Evolutionary conservation across 2,797 vertebrate genomes (phyloP).

Genomic region (Premnoplex brunnescens): DNA sequence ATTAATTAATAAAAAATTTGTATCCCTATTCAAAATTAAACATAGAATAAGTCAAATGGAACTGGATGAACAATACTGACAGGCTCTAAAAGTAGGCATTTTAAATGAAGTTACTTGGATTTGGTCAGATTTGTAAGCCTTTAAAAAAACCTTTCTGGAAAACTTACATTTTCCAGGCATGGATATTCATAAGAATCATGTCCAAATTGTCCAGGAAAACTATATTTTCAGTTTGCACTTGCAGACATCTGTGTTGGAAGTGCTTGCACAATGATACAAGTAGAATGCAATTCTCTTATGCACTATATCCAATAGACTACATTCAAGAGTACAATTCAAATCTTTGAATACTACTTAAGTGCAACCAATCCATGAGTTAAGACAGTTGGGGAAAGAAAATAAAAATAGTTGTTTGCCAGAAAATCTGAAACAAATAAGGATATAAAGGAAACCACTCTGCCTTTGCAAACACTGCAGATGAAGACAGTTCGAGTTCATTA

Average conservation of each 20-base stretch:
- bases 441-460: slow-evolving; percentile 17
- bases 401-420: background rate
- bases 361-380: background rate
- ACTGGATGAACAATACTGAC: background rate
- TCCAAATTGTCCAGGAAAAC: background rate
- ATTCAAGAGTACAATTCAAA: background rate
- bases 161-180: background rate
- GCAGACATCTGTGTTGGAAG: background rate
- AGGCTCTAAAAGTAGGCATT: background rate
- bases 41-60: background rate
- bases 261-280: background rate
- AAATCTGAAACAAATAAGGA: slow-evolving; percentile 21
- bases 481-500: slow-evolving; percentile 3
- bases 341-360: background rate
- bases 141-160: background rate
- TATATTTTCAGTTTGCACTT: background rate
- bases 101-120: background rate
- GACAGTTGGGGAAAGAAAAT: background rate
- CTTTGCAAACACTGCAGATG: background rate
- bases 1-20: background rate
- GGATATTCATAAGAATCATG: background rate
- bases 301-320: background rate
- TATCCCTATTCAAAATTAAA: background rate
- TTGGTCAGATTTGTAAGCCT: background rate
- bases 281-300: background rate